These are phyloP conservation scores for Phrynosoma platyrhinos DNA, from an alignment of 2,113 vertebrate genomes.

Conservation along the genomic window DNA sequence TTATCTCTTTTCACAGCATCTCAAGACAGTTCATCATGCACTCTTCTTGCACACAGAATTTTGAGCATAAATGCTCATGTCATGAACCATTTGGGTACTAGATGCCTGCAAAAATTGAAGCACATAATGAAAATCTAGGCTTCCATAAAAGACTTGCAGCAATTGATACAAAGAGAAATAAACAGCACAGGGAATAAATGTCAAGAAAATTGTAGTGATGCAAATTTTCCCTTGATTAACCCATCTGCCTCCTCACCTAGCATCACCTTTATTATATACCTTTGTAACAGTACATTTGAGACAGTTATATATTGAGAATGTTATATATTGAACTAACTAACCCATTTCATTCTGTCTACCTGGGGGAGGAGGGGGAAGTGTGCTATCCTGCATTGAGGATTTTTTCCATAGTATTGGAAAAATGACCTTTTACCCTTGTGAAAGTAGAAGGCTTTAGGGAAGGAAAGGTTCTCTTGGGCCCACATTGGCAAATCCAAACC, in stretches of 20 bases:
- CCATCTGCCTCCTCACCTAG: neutral
- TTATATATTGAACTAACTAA: neutral
- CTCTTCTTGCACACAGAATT: slow-evolving; percentile 55
- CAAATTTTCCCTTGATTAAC: neutral
- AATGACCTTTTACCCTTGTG: no score
- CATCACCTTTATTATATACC: neutral
- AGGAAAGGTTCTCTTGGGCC: neutral
- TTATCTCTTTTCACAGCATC: slow-evolving; percentile 71
- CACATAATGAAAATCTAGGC: slow-evolving; percentile 33
- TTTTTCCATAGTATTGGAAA: neutral
- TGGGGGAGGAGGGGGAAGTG: accelerated
- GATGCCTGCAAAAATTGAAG: slow-evolving; percentile 28
- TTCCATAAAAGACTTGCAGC: slow-evolving; percentile 21
- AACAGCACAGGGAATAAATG: neutral
- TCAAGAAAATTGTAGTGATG: neutral
- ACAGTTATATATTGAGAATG: neutral
- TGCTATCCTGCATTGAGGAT: neutral
- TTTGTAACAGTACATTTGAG: neutral
- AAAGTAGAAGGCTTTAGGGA: neutral
- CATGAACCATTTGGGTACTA: slow-evolving; percentile 31
- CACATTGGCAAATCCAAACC: neutral
- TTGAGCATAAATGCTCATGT: slow-evolving; percentile 30
- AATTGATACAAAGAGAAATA: accelerated
- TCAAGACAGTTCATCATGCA: slow-evolving; percentile 55
- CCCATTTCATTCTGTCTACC: neutral